Evolutionary conservation across 2,888 invertebrate genomes (phyloP).

Genomic region (Nudaria mundana): DNA sequence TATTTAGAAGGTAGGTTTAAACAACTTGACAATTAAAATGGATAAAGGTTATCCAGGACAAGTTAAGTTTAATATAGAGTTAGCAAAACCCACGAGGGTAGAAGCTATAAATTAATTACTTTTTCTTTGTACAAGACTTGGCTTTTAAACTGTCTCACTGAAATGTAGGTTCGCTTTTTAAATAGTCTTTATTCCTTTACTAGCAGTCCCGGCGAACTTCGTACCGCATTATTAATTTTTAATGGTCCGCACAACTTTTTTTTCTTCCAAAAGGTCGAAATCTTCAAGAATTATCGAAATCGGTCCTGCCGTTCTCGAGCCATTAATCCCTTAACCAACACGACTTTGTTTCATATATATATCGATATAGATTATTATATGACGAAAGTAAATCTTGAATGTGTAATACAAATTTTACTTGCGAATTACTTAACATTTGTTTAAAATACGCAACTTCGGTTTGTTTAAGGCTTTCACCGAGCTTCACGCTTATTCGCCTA

Average conservation of each 20-base stretch:
- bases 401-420: slow-evolving; percentile 52
- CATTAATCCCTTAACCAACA: no score
- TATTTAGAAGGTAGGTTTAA: no score
- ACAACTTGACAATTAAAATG: no score
- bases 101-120: slow-evolving; percentile 44
- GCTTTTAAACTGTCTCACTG: slow-evolving; percentile 43
- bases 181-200: neutral
- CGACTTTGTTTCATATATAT: no score
- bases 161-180: slow-evolving; percentile 28
- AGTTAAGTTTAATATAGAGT: slow-evolving; percentile 24
- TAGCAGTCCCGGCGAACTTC: no score
- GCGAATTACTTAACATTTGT: slow-evolving; percentile 70
- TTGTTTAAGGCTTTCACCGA: slow-evolving; percentile 68
- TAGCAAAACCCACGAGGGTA: slow-evolving; percentile 32
- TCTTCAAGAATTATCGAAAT: no score
- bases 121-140: slow-evolving; percentile 47
- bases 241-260: no score
- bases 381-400: slow-evolving; percentile 60
- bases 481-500: slow-evolving; percentile 42
- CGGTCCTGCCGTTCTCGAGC: no score
- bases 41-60: no score
- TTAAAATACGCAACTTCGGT: slow-evolving; percentile 59
- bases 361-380: no score
- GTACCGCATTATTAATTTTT: no score
- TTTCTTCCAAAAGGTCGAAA: no score